Evolutionary conservation across 2,888 invertebrate species (phyloP), one percentile per base, ranked within the genome.

Genomic region (Geophilus truncorum): DNA sequence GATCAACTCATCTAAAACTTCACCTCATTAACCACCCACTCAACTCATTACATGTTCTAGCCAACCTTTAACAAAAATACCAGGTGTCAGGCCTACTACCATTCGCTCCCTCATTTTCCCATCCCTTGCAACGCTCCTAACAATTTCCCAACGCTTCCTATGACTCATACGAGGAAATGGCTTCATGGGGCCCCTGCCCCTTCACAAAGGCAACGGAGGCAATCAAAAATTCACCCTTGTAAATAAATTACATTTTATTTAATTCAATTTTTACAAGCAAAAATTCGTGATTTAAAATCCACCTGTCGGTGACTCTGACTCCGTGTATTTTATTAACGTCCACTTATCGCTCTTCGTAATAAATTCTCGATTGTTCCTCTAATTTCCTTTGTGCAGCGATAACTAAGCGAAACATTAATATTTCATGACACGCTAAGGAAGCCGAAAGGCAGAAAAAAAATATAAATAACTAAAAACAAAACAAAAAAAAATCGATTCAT

Each of bases 91-190:
- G 0, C 10, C 23, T 1, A 18, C 18, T 18, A 23, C 21, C 23
- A 23, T 62, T 62, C 18, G 18, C 57, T 62, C 18, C 25, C 25
- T n/a, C 70, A 70, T 28, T 70, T 70, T 25, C 70, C 70, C 70
- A 70, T n/a, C 70, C 70, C 70, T 7, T 18, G 7, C 40, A n/a
- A 40, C 51, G 9, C 51, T 18, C n/a, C 45, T 5, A 45, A n/a
- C 45, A 21, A 62, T 10, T 25, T 62, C 62, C 70, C 25, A 15
- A 12, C 70, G n/a, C 70, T 28, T 70, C 25, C 70, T 25, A 23
- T 70, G 70, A 70, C 25, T 70, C 70, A 70, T 70, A 25, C n/a
- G 25, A 70, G 25, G 70, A 70, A 70, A 70, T 70, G 25, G n/a
- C 18, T 18, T 18, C 18, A n/a, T 51, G n/a, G 28, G 25, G 15